Percentiles rank a stretch among this genome's conserved stretches.
phyloP scores from a whole-genome alignment of 92 coral and sea anemone species.

The Porites rus region DNA sequence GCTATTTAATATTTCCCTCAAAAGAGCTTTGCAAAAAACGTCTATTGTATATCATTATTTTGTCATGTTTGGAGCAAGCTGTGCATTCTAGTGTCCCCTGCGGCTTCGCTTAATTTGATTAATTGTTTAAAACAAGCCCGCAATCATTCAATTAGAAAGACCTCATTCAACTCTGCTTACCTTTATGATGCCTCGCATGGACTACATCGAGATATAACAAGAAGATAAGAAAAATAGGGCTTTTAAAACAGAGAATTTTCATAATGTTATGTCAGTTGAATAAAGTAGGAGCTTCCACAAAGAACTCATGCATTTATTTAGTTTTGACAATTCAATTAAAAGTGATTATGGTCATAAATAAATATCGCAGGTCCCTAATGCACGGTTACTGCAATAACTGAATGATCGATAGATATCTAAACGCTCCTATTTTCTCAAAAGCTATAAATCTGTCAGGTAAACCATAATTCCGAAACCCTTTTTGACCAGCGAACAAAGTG shows the following conservation, averaged over 20 bases:
- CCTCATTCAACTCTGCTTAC: background rate
- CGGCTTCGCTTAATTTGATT: background rate
- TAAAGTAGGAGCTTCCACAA: background rate
- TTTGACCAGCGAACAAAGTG: no score
- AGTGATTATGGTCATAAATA: background rate
- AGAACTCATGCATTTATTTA: background rate
- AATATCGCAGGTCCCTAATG: no score
- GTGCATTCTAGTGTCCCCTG: background rate
- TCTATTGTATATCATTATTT: background rate
- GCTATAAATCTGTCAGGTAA: no score
- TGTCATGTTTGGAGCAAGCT: background rate
- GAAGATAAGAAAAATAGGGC: background rate
- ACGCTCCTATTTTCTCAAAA: no score
- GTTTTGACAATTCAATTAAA: no score
- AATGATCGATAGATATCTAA: no score
- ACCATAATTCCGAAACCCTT: no score
- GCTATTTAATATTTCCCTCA: no score
- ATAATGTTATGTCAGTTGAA: background rate
- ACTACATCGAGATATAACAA: background rate
- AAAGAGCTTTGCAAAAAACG: background rate
- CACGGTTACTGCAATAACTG: no score
- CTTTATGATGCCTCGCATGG: constrained; percentile 4
- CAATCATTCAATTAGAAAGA: background rate
- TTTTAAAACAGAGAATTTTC: background rate
- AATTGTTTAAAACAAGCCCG: background rate